Conservation (phyloP, 1,140 invertebrate genomes). For the Wasmannia auropunctata region DNA sequence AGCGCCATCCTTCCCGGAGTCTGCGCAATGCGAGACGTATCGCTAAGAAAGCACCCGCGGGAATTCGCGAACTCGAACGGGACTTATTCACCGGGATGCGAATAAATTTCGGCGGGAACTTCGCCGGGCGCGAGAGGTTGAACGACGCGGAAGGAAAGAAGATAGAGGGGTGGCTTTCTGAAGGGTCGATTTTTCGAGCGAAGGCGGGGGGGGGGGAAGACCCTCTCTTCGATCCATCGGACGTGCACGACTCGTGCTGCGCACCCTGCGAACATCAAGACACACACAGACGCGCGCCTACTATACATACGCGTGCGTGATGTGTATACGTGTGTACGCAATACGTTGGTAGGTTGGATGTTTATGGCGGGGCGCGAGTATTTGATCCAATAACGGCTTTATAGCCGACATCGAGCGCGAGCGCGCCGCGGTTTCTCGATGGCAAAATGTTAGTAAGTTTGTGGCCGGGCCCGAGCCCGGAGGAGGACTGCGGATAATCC, state of each 20-base stretch:
- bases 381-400: constrained; percentile 63
- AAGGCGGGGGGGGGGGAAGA: too few relatives aligned
- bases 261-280: not conserved
- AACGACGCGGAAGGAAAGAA: not conserved
- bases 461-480: not conserved
- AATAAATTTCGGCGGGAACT: constrained; percentile 66
- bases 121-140: constrained; percentile 1
- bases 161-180: not conserved
- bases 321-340: not conserved
- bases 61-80: constrained; percentile 32
- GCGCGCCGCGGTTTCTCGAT: constrained; percentile 37
- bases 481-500: constrained; percentile 48
- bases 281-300: too few relatives aligned
- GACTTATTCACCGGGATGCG: constrained; percentile 55
- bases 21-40: constrained; percentile 28
- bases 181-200: constrained; percentile 46
- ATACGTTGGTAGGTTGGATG: constrained; percentile 19
- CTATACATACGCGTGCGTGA: too few relatives aligned
- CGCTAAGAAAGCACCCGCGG: constrained; percentile 38
- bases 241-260: constrained; percentile 31
- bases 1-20: constrained; percentile 1
- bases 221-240: constrained; percentile 42
- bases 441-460: constrained; percentile 44
- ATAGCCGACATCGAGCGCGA: constrained; percentile 47
- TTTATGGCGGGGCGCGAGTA: constrained; percentile 54